These are phyloP conservation scores for Marisa cornuarietis DNA, from an alignment of 1,140 invertebrate genomes.

Conservation along the genomic window DNA sequence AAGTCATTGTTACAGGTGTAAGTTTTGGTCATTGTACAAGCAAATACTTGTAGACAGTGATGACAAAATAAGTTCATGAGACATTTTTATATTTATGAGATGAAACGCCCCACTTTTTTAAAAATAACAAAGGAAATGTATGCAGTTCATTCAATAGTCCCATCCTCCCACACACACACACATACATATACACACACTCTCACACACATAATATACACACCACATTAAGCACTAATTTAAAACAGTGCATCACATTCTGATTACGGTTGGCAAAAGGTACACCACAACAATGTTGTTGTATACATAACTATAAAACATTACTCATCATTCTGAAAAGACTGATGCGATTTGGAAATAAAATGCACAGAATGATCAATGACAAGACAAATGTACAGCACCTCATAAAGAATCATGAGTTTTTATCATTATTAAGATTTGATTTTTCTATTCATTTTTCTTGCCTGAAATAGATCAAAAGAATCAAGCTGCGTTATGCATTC, in stretches of 20 bases:
- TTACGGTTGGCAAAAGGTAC: not conserved
- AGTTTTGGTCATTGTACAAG: not conserved
- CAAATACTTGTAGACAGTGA: not conserved
- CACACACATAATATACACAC: not conserved
- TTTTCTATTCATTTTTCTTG: too few species aligned
- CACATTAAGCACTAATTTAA: not conserved
- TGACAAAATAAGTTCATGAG: not conserved
- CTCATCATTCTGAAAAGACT: not conserved
- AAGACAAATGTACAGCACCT: too few species aligned
- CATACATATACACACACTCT: not conserved
- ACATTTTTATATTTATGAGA: not conserved
- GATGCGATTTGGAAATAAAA: not conserved
- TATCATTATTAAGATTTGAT: too few species aligned
- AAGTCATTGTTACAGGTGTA: not conserved
- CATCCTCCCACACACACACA: not conserved
- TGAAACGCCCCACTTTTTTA: not conserved
- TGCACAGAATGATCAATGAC: not conserved
- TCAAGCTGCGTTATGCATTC: too few species aligned
- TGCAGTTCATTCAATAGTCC: not conserved
- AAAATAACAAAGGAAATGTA: not conserved
- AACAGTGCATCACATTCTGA: not conserved
- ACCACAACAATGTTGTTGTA: not conserved
- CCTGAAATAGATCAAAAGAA: too few species aligned
- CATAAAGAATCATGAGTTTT: too few species aligned
- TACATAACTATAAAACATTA: too few species aligned